Evolutionary conservation across 1,140 invertebrate genomes (phyloP).

Genomic region (Radopholus similis): DNA sequence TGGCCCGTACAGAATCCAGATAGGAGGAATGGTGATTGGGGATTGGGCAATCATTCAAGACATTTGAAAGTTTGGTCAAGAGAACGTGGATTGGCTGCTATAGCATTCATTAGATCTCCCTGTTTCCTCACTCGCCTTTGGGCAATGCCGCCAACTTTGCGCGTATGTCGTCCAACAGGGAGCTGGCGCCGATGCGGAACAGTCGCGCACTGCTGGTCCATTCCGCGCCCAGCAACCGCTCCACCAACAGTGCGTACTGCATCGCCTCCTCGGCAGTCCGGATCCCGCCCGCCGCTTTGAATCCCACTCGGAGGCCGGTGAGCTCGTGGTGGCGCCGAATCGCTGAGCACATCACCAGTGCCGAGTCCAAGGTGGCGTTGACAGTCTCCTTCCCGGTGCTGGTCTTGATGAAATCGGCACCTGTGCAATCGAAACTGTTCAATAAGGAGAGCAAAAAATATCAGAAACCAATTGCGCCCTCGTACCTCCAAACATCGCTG

Average conservation of each 20-base stretch:
- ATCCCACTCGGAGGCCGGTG: slow-evolving; percentile 64
- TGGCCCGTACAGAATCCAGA: no score
- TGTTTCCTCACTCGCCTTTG: no score
- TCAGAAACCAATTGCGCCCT: background rate
- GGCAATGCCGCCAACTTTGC: no score
- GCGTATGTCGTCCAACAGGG: slow-evolving; percentile 66
- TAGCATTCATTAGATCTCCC: no score
- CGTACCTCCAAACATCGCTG: slow-evolving; percentile 82
- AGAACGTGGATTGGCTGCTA: no score
- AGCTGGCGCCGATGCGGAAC: slow-evolving; percentile 91
- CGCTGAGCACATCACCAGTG: slow-evolving; percentile 86
- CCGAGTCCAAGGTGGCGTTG: slow-evolving; percentile 86
- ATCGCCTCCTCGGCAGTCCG: slow-evolving; percentile 79
- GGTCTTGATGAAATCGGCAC: slow-evolving; percentile 96
- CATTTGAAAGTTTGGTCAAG: no score
- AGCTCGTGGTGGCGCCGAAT: slow-evolving; percentile 75
- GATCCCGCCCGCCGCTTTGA: slow-evolving; percentile 92
- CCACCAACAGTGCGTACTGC: slow-evolving; percentile 78
- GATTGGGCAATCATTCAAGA: no score
- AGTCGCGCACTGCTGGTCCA: slow-evolving; percentile 78
- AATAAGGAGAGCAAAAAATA: background rate
- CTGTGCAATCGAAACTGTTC: slow-evolving; percentile 35
- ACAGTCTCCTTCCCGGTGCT: slow-evolving; percentile 94
- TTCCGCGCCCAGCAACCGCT: slow-evolving; percentile 77
- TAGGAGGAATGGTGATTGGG: no score